These are phyloP conservation scores for Eumaeus atala DNA, from an alignment of 1,140 invertebrate genomes.

Conservation along the genomic window DNA sequence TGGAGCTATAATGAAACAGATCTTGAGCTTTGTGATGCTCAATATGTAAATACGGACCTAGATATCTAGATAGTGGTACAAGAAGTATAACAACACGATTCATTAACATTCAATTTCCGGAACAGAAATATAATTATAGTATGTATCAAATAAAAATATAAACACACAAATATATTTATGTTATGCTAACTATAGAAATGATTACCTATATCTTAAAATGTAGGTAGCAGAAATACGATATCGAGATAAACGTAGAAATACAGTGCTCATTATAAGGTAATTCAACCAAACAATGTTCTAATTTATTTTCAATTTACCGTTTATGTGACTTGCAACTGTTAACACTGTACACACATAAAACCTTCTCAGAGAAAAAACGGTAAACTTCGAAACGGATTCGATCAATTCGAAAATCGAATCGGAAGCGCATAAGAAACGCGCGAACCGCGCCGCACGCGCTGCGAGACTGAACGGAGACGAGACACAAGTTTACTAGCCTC, in stretches of 20 bases:
- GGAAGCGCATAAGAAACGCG: slow-evolving; percentile 36
- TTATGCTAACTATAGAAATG: no score
- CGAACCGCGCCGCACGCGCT: slow-evolving; percentile 57
- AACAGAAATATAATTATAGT: no score
- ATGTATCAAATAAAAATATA: no score
- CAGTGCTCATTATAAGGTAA: slow-evolving; percentile 11
- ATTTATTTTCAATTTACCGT: slow-evolving; percentile 15
- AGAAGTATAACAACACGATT: no score
- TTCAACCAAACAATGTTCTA: slow-evolving; percentile 4
- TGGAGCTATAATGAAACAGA: no score
- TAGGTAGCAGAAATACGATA: background rate
- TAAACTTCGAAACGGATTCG: slow-evolving; percentile 52
- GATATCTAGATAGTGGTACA: no score
- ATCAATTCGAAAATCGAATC: slow-evolving; percentile 34
- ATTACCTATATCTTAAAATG: no score
- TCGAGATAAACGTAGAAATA: slow-evolving; percentile 5
- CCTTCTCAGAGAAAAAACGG: slow-evolving; percentile 34
- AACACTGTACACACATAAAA: slow-evolving; percentile 27
- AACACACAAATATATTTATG: no score
- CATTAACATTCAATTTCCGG: no score
- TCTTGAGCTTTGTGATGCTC: no score
- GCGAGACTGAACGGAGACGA: slow-evolving; percentile 65
- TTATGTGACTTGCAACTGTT: slow-evolving; percentile 22
- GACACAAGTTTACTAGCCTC: slow-evolving; percentile 30
- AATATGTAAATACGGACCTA: no score